Evolutionary conservation across 2,888 invertebrate species (phyloP).

Genomic region (Deilephila elpenor): DNA sequence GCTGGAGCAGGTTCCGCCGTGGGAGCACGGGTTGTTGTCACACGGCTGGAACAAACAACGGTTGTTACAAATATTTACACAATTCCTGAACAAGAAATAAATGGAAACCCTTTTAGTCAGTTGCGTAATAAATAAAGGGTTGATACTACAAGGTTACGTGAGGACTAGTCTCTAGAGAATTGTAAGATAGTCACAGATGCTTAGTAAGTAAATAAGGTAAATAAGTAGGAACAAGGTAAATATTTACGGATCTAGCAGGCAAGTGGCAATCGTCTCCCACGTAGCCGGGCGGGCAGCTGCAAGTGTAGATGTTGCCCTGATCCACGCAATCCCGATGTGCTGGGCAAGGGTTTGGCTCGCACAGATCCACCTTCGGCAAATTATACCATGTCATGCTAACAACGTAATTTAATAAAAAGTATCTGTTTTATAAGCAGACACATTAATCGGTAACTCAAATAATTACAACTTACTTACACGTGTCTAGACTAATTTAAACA

Average conservation of each 20-base stretch:
- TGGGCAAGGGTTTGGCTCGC: conserved; percentile 88
- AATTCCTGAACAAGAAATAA: not conserved
- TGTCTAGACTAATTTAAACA: not conserved
- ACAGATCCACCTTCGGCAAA: conserved; percentile 86
- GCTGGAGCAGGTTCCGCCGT: conserved; percentile 92
- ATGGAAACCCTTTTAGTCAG: not conserved
- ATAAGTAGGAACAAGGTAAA: not conserved
- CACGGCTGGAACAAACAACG: conserved; percentile 88
- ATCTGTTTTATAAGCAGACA: not conserved
- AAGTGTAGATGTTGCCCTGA: conserved; percentile 89
- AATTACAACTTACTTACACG: not conserved
- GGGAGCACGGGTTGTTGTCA: conserved; percentile 89
- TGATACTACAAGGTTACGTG: not conserved
- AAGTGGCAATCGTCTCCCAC: conserved; percentile 88
- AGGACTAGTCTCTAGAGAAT: not conserved
- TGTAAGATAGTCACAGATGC: not conserved
- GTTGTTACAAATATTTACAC: not conserved
- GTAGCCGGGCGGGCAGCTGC: conserved; percentile 89
- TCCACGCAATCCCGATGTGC: conserved; percentile 88
- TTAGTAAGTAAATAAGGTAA: not conserved
- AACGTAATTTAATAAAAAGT: not conserved
- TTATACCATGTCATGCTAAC: not conserved
- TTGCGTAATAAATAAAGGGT: conserved; percentile 2
- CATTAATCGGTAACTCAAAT: not conserved
- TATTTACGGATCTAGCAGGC: conserved; percentile 86